Conservation (phyloP, 2,797 vertebrate genomes). For the Chiroxiphia lanceolata region DNA sequence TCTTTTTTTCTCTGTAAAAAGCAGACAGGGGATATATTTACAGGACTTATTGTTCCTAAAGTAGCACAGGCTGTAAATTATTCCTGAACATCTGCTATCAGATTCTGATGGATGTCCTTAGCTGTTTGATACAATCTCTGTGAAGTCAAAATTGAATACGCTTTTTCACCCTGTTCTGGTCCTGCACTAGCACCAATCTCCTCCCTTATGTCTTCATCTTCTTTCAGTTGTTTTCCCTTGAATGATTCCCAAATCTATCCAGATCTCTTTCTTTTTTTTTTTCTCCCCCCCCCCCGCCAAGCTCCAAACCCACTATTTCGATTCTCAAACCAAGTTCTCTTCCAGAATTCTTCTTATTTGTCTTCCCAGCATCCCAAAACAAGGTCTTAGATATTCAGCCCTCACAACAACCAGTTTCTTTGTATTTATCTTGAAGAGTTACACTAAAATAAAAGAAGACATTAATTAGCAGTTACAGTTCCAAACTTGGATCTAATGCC, state of each 20-base stretch:
- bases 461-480: background rate
- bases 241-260: background rate
- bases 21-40: background rate
- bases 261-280: accelerated
- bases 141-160: background rate
- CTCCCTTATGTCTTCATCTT: background rate
- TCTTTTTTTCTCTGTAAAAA: background rate
- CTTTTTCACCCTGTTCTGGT: background rate
- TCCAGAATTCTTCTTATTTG: background rate
- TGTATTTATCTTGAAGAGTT: background rate
- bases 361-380: background rate
- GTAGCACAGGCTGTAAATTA: background rate
- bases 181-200: background rate
- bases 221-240: background rate
- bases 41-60: slow-evolving; percentile 13
- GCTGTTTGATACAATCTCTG: background rate
- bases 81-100: background rate
- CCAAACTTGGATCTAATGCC: background rate
- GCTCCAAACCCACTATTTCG: background rate
- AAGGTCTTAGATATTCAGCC: background rate
- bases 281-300: accelerated
- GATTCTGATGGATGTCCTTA: slow-evolving; percentile 1
- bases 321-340: accelerated
- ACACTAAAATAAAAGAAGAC: background rate
- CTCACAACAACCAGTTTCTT: background rate